Base-by-base conservation (phyloP, 2,888 invertebrate genomes). In the Oscheius sp. region DNA sequence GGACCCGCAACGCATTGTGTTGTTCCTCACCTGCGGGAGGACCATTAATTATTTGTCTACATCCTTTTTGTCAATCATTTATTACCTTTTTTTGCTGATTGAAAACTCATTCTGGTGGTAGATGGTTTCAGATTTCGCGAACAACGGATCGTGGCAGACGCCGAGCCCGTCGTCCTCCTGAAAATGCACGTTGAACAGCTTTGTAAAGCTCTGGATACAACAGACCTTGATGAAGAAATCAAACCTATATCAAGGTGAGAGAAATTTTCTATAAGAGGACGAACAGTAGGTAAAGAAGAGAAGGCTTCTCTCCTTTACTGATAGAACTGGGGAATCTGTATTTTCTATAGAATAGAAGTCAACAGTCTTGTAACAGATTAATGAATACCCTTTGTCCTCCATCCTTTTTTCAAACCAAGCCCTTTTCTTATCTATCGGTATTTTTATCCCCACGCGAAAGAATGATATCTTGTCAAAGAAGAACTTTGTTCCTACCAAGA, bases 181-280 rank as follows among this genome's bases (percentile, higher is more conserved):
- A 77, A 73, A 70, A 79, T 79, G 79, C 79, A 79, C 51, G 76
- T 79, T 26, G 77, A 79, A 69, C 77, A 77, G 59, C 62, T 79
- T 41, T 77, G 77, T 73, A 73, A 74, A 65, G 77, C 77, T n/a
- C 62, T 77, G 5, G 77, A 77, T 50, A 74, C 77, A n/a, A 68
- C 77, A 22, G 77, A 77, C 70, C 67, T 77, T 66, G 77, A 77
- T 59, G 77, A 77, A 32, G 72, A 77, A 41, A 74, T 77, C 67
- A 70, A 74, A 56, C 77, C 77, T 30, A 68, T 57, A 66, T 69
- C 72, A 6, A 74, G 74, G 77, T 77, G 26, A 66, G 68, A 44
- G 12, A 44, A 41, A 14, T 12, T 14, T 41, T 20, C 14, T 12
- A 12, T 17, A 12, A 12, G 41, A 20, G 14, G 41, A 41, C n/a